Evolutionary conservation across 1,140 invertebrate species (phyloP).

Genomic region (Nixonia krombeini): DNA sequence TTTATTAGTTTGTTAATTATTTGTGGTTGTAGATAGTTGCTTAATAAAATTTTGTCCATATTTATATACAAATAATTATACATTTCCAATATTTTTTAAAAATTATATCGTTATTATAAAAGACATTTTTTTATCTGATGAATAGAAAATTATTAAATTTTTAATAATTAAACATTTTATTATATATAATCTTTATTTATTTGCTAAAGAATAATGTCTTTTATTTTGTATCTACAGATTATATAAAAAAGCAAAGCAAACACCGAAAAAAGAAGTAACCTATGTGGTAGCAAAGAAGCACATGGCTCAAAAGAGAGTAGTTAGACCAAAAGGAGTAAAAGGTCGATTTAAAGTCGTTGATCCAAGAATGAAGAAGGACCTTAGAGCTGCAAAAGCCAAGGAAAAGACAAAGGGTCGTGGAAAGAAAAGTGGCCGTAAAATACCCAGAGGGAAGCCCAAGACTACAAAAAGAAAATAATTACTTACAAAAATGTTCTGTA

Average conservation of each 20-base stretch:
- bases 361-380: conserved; percentile 96
- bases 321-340: conserved; percentile 88
- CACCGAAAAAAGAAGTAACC: conserved; percentile 90
- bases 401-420: conserved; percentile 71
- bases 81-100: no score
- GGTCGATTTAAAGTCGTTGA: conserved; percentile 96
- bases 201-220: no score
- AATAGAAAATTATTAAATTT: no score
- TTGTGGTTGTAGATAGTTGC: no score
- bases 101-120: no score
- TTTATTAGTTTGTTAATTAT: conserved; percentile 17
- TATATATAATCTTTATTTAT: no score
- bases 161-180: no score
- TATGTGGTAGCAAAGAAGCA: conserved; percentile 97
- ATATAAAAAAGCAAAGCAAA: conserved; percentile 91
- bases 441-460: conserved; percentile 38
- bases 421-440: conserved; percentile 52
- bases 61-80: no score
- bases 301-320: conserved; percentile 80
- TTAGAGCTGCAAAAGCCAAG: conserved; percentile 79
- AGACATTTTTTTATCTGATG: no score
- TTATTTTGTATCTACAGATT: conserved; percentile 78
- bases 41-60: no score
- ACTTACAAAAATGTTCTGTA: no score
- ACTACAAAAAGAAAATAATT: conserved; percentile 34